Base-by-base conservation (phyloP, 2,888 invertebrate species). In the Cephus sareptanus region DNA sequence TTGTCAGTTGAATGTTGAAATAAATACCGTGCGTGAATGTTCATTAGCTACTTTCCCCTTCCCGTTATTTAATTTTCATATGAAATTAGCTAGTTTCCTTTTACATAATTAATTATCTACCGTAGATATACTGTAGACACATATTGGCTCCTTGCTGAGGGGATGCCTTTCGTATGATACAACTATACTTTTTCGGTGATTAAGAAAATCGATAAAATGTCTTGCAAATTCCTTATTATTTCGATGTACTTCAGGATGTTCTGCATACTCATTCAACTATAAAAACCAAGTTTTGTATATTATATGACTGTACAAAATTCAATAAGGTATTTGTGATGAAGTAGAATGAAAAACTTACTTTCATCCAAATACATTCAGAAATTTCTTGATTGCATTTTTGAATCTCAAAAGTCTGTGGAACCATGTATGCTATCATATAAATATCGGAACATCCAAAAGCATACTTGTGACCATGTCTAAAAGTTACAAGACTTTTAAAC, bases 391-490 rank as follows among this genome's bases (percentile, higher is more conserved):
- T 94, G 84, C 96, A 96, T 88, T 94, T 95, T 35, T 89, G 92
- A 70, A 97, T 95, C 2, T 94, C 93, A 2, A 92, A 91, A 31
- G 94, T 94, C 1, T 92, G 88, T 1, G 98, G 96, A 85, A 92
- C 94, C 77, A 98, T 92, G 81, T 94, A 93, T 6, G 97, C 94
- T 3, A 98, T 94, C 77, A 96, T 93, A 91, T 98, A 98, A 78
- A 98, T 94, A 90, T 98, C 98, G 0, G 97, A 97, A 91, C 97
- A 97, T 0, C 94, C 95, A 91, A 96, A 97, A 89, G 94, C 94
- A 77, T 94, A 94, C 56, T 94, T 92, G 89, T 97, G 97, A 33
- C 94, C 93, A 88, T 98, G 98, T 81, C 98, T 93, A 75, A 97
- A 93, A 74, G 95, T 94, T 1, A 98, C 91, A 80, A 98, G 92